phyloP scores from a whole-genome alignment of 2,113 vertebrate species.

The Dromiciops gliroides region DNA sequence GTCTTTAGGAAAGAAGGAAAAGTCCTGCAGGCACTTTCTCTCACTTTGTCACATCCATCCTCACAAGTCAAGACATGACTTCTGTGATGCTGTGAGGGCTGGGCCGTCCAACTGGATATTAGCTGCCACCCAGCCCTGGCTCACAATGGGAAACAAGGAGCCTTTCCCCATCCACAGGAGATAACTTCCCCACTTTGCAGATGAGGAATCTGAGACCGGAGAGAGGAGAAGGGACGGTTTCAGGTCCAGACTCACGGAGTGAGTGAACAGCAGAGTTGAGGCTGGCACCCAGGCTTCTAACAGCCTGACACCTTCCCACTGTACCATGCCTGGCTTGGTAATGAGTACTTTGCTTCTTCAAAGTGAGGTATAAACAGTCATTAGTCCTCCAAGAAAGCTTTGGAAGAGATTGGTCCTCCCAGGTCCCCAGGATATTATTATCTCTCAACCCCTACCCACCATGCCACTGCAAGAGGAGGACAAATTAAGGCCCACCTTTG shows the following conservation, averaged over 20 bases:
- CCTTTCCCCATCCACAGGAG: background rate
- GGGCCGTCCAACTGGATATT: background rate
- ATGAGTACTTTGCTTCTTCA: background rate
- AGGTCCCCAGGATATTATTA: background rate
- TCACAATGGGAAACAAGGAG: background rate
- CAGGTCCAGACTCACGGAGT: background rate
- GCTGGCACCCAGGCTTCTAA: background rate
- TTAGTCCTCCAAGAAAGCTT: background rate
- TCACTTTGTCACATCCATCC: background rate
- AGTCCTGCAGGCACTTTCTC: background rate
- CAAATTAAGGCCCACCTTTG: background rate
- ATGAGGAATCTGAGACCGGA: background rate
- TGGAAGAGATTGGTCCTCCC: background rate
- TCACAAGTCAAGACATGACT: background rate
- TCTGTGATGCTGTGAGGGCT: background rate
- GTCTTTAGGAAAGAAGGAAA: background rate
- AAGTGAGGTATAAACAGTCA: background rate
- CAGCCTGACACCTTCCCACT: background rate
- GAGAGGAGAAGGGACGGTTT: background rate
- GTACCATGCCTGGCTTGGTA: background rate
- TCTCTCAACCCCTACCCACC: background rate
- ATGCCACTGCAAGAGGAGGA: background rate
- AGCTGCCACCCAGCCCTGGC: background rate
- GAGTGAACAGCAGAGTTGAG: slow-evolving; percentile 13
- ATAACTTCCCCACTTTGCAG: background rate